phyloP scores from a whole-genome alignment of 2,797 vertebrate species.

The Brotogeris chrysoptera region DNA sequence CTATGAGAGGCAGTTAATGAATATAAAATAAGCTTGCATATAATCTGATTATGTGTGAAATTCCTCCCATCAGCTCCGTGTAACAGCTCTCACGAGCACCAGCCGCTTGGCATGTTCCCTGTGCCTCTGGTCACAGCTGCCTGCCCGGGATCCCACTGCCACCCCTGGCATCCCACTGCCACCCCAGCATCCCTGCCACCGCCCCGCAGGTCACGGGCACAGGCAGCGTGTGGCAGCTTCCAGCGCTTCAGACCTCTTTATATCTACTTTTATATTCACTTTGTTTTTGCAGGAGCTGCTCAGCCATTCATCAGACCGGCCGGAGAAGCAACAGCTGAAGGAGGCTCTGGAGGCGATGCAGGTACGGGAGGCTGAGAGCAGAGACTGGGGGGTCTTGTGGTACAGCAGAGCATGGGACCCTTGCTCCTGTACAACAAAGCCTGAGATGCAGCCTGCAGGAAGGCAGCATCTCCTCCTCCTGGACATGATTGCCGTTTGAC shows the following conservation, averaged over 20 bases:
- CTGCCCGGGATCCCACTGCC: background rate
- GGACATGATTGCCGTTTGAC: background rate
- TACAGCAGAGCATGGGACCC: background rate
- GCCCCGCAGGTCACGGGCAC: accelerated
- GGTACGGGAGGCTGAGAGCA: slow-evolving; percentile 67
- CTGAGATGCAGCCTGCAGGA: accelerated
- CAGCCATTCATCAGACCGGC: slow-evolving; percentile 89
- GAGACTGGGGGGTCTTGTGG: background rate
- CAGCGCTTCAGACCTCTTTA: accelerated
- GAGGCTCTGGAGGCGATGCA: slow-evolving; percentile 98
- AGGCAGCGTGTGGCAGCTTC: background rate
- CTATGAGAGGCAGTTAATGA: slow-evolving; percentile 53
- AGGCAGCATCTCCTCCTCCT: background rate
- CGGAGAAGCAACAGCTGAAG: slow-evolving; percentile 91
- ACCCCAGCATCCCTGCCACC: background rate
- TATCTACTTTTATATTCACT: background rate
- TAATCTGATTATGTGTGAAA: slow-evolving; percentile 70
- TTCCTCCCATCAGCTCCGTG: background rate
- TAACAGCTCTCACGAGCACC: background rate
- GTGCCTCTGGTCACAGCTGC: background rate
- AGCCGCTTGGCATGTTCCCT: background rate
- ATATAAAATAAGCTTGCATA: slow-evolving; percentile 45
- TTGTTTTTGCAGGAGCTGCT: slow-evolving; percentile 85
- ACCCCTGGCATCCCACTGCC: background rate
- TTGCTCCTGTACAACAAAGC: background rate